Base-by-base conservation (phyloP, 2,113 vertebrate genomes). In the Rissa tridactyla region DNA sequence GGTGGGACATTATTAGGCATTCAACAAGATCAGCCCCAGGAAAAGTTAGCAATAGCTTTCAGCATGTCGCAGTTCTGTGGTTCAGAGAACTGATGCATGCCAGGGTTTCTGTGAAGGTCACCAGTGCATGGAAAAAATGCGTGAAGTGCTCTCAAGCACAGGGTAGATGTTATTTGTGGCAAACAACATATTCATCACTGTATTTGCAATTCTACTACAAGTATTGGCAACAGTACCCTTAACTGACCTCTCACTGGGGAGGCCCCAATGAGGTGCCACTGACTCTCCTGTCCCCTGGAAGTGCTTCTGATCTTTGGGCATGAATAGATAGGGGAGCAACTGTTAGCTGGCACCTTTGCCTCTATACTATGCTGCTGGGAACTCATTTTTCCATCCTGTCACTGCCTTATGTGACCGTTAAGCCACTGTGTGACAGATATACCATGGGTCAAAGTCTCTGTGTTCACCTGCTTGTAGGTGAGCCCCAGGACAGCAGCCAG, bases 391-490 rank as follows among this genome's bases (percentile, higher is more conserved):
- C 65, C 66, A 52, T 36, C 64, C 71, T 76, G 23, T n/a, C 34
- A 36, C 61, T 76, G 81, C 20, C 15, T 46, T 58, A 49, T 6
- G 66, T n/a, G 46, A 65, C 32, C 38, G 26, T 27, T 60, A 54
- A 82, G 70, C 32, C 0, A 1, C 38, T 62, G 9, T 61, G 52
- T 86, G 80, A 60, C 64, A 3, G 1, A 34, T 30, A 62, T 2
- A 52, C 38, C 19, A 13, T 21, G 18, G 52, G 52, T 68, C 57
- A 95, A 82, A 85, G 46, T 16, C 47, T 79, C 61, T 1, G 0
- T 38, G 61, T 60, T 96, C 77, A 98, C 99, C 98, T 98, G 98
- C 95, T 98, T 98, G 97, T 99, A 98, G 6, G 98, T 98, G 29
- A 99, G 97, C 8, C 98, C 98, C 1, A 98, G 98, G 19, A 82